Percentiles rank a stretch among this genome's conserved stretches.
These are phyloP conservation scores for Bombus waltoni DNA, from an alignment of 1,140 invertebrate genomes.

Conservation along the genomic window DNA sequence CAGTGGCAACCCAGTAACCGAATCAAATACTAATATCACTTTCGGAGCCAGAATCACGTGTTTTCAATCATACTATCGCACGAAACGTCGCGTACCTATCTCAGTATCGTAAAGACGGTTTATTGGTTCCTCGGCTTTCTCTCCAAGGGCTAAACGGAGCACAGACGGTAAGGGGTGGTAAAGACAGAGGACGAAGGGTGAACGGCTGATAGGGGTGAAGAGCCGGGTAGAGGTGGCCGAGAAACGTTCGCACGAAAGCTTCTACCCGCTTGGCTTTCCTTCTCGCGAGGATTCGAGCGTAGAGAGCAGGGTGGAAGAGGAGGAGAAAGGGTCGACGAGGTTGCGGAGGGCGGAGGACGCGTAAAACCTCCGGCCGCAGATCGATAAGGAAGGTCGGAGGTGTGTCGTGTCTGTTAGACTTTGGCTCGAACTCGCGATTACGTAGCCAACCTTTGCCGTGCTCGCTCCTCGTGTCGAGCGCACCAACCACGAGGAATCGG, in stretches of 20 bases:
- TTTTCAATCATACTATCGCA: constrained; percentile 29
- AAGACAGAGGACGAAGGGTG: constrained; percentile 14
- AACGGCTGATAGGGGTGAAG: background rate
- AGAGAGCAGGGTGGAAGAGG: background rate
- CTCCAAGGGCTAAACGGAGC: constrained; percentile 33
- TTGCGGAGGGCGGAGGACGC: constrained; percentile 74
- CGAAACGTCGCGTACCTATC: constrained; percentile 47
- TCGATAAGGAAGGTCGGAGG: constrained; percentile 82
- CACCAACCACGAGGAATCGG: constrained; percentile 8
- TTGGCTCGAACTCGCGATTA: constrained; percentile 67
- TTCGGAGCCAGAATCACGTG: background rate
- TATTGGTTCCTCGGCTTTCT: constrained; percentile 56
- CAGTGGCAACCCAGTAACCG: no score
- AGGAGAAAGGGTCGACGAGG: constrained; percentile 60
- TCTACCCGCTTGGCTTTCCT: constrained; percentile 59
- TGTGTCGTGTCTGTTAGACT: constrained; percentile 78
- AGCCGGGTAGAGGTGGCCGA: constrained; percentile 47
- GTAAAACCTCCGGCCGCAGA: constrained; percentile 80
- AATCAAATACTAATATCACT: background rate
- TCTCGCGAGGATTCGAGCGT: constrained; percentile 67
- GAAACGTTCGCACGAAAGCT: constrained; percentile 54
- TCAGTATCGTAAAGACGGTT: constrained; percentile 61
- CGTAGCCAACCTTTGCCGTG: constrained; percentile 47
- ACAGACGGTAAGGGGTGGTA: background rate
- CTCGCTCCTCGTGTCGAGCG: constrained; percentile 3